Conservation (phyloP, 2,797 vertebrate genomes). For the Acanthurus tractus region DNA sequence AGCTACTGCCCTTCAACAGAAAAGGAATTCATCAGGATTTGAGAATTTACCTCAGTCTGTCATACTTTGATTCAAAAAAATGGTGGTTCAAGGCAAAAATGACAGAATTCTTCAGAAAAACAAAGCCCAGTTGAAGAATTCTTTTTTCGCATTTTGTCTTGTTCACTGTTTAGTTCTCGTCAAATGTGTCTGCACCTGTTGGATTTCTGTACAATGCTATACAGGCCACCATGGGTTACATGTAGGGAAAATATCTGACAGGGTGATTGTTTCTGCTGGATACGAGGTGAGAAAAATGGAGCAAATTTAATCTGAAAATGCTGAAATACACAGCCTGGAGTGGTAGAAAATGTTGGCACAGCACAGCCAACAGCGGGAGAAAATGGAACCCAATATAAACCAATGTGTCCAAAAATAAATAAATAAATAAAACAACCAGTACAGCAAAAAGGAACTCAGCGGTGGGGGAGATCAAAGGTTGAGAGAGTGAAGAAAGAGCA, state of each 20-base stretch:
- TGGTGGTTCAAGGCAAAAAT: not conserved
- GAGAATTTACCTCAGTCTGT: not conserved
- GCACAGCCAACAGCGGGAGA: conserved; percentile 44
- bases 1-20: conserved; percentile 13
- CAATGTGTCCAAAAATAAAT: conserved; percentile 21
- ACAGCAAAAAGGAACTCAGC: conserved; percentile 23
- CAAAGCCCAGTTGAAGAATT: conserved; percentile 5
- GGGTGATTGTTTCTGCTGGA: conserved; percentile 42
- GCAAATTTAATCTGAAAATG: conserved; percentile 67
- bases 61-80: conserved; percentile 14
- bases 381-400: conserved; percentile 55
- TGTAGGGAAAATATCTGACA: conserved; percentile 32
- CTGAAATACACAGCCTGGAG: conserved; percentile 52
- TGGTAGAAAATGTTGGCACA: conserved; percentile 47
- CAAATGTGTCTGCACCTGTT: conserved; percentile 27
- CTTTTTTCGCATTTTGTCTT: conserved; percentile 20
- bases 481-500: conserved; percentile 22
- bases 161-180: conserved; percentile 24
- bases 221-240: conserved; percentile 30
- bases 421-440: conserved; percentile 28
- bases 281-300: conserved; percentile 62
- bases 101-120: not conserved
- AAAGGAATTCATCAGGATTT: conserved; percentile 17
- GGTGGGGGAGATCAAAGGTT: conserved; percentile 33
- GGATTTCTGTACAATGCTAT: conserved; percentile 27